phyloP scores from a whole-genome alignment of 2,888 invertebrate genomes.

The Epirrhoe alternata region DNA sequence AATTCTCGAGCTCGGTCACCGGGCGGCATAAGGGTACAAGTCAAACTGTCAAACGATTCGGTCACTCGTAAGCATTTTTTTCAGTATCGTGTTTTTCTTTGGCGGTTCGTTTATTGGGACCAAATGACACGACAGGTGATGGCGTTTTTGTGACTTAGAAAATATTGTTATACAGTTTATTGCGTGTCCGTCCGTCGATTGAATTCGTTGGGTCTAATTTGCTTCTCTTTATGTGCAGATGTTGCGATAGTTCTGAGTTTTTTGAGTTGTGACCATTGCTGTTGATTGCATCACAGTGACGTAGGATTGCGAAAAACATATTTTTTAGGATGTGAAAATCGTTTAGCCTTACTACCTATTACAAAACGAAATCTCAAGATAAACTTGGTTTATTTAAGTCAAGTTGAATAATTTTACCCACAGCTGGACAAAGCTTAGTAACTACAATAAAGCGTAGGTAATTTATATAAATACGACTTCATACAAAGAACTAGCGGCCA shows the following conservation, averaged over 20 bases:
- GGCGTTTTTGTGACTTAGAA: slow-evolving; percentile 68
- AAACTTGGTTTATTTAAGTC: too few species aligned
- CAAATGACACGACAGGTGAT: slow-evolving; percentile 86
- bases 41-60: slow-evolving; percentile 70
- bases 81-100: slow-evolving; percentile 78
- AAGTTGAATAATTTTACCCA: too few species aligned
- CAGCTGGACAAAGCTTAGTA: too few species aligned
- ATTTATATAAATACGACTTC: too few species aligned
- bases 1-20: slow-evolving; percentile 26
- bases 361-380: too few species aligned
- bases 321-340: background rate
- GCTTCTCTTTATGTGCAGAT: slow-evolving; percentile 69
- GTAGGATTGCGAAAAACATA: background rate
- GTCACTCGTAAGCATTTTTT: slow-evolving; percentile 76
- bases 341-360: too few species aligned
- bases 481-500: slow-evolving; percentile 24
- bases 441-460: too few species aligned
- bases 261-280: background rate
- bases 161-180: slow-evolving; percentile 83
- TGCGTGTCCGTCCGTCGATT: slow-evolving; percentile 67
- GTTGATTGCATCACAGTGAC: background rate
- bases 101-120: slow-evolving; percentile 81
- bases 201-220: slow-evolving; percentile 72
- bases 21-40: slow-evolving; percentile 44
- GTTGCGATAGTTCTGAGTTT: slow-evolving; percentile 55